These are phyloP conservation scores for Epizoanthus fatuus DNA, from an alignment of 92 coral and sea anemone genomes.

Conservation along the genomic window DNA sequence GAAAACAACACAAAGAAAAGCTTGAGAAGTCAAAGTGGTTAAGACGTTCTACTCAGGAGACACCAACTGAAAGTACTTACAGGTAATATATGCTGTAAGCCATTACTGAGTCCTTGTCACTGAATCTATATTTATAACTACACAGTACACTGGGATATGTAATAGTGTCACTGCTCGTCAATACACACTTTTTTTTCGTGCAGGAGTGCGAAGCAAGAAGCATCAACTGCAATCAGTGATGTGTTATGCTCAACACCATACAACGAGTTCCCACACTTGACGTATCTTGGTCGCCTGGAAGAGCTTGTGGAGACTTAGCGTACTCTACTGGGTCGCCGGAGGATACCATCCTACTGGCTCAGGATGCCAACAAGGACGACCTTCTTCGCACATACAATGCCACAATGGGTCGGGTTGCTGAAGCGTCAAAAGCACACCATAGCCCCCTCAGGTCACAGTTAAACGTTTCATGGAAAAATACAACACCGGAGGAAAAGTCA, in stretches of 20 bases:
- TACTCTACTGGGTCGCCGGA: background rate
- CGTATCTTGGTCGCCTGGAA: constrained; percentile 3
- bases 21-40: constrained; percentile 18
- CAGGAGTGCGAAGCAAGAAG: constrained; percentile 23
- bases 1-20: background rate
- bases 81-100: no score
- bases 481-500: constrained; percentile 31
- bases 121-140: background rate
- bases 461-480: constrained; percentile 27
- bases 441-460: background rate
- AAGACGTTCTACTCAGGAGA: no score
- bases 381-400: constrained; percentile 22
- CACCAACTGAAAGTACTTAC: no score
- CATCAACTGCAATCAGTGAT: background rate
- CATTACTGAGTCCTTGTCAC: background rate
- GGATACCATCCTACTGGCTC: background rate
- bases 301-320: background rate
- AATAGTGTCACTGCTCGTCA: background rate
- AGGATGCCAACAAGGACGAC: background rate
- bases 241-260: constrained; percentile 19
- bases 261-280: background rate
- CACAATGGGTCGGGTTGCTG: constrained; percentile 28
- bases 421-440: background rate
- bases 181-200: background rate
- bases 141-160: background rate